Evolutionary conservation across 2,113 vertebrate species (phyloP).

Genomic region (Varanus salvator): DNA sequence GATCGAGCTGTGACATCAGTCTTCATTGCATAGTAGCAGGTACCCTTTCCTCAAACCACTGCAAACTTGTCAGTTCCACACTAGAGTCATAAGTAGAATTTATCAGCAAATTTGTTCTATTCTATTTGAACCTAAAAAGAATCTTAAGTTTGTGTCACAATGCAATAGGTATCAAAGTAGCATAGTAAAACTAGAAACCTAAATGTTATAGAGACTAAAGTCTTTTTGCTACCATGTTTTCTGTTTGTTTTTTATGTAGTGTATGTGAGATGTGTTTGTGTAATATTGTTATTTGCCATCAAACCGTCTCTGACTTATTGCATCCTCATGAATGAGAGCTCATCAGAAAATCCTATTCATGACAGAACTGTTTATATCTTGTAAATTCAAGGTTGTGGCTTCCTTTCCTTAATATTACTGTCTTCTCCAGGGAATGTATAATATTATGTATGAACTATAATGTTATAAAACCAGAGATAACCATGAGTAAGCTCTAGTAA

Average conservation of each 20-base stretch:
- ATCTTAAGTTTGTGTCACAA: neutral
- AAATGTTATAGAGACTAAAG: no score
- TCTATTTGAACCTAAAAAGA: neutral
- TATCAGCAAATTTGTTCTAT: slow-evolving; percentile 2
- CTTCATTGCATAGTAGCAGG: neutral
- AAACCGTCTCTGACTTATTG: no score
- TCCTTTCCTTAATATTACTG: no score
- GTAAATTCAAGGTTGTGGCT: no score
- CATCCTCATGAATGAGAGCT: no score
- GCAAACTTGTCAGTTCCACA: no score
- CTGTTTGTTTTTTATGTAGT: neutral
- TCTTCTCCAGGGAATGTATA: neutral
- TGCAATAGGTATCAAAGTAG: neutral
- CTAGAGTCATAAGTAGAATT: neutral
- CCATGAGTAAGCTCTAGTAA: neutral
- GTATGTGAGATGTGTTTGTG: neutral
- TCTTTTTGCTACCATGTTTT: neutral
- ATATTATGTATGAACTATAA: neutral
- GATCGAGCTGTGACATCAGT: fast-evolving
- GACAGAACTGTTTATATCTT: no score
- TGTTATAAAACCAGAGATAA: no score
- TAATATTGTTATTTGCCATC: neutral
- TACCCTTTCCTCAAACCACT: neutral
- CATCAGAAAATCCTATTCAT: no score
- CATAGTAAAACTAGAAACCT: neutral